A percentile compares a stretch with the other conserved stretches of the same genome.
phyloP scores from a whole-genome alignment of 1,140 invertebrate species.

The Hestina assimilis region DNA sequence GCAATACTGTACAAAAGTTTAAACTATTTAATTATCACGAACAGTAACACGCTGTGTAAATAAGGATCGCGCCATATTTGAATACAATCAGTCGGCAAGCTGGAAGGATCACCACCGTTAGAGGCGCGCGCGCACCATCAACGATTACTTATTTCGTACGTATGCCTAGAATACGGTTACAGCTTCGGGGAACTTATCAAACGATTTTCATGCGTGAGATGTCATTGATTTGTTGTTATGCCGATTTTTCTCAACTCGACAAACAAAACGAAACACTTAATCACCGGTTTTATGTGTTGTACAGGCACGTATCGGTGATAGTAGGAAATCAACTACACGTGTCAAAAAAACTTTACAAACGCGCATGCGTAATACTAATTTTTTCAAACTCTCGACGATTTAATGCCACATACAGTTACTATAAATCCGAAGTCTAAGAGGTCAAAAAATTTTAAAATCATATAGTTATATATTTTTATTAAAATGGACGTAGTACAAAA shows the following conservation, averaged over 20 bases:
- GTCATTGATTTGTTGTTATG: slow-evolving; percentile 42
- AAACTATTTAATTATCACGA: background rate
- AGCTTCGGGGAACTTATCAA: slow-evolving; percentile 42
- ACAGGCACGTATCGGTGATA: background rate
- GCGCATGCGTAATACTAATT: no score
- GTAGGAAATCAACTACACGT: background rate
- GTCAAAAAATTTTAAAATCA: no score
- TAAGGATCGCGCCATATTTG: slow-evolving; percentile 49
- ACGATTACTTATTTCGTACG: slow-evolving; percentile 40
- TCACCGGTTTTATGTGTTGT: background rate
- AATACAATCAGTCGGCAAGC: slow-evolving; percentile 54
- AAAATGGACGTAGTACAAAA: no score
- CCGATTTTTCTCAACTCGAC: slow-evolving; percentile 21
- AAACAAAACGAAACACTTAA: background rate
- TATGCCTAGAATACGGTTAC: slow-evolving; percentile 45
- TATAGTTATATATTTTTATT: no score
- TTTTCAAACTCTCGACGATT: no score
- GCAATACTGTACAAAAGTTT: background rate
- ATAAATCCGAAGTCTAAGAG: no score
- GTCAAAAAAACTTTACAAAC: no score
- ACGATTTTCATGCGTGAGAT: slow-evolving; percentile 36
- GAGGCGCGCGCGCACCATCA: slow-evolving; percentile 45
- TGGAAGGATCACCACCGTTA: slow-evolving; percentile 43
- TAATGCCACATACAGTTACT: no score
- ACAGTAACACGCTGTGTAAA: slow-evolving; percentile 13